Conservation (phyloP, 2,888 invertebrate genomes). For the Nomada ferruginata region DNA sequence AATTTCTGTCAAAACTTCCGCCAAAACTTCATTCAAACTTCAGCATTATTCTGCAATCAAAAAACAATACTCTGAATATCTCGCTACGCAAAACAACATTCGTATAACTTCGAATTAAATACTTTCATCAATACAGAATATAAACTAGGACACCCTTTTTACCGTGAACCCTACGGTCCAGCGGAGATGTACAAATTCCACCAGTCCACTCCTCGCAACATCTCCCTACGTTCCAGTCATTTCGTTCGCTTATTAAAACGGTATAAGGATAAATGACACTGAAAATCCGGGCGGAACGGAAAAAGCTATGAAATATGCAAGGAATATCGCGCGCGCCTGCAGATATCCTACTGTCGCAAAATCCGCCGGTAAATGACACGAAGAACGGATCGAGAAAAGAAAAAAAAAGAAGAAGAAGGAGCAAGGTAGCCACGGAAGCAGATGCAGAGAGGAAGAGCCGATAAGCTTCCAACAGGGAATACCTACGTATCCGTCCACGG, state of each 20-base stretch:
- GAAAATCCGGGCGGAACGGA: not conserved
- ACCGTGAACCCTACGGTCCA: no score
- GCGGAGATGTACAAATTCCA: no score
- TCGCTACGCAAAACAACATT: no score
- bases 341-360: constrained; percentile 1
- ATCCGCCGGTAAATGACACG: constrained; percentile 1
- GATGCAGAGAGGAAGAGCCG: constrained; percentile 12
- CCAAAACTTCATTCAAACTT: no score
- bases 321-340: not conserved
- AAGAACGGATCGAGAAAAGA: not conserved
- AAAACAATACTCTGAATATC: no score
- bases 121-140: no score
- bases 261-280: not conserved
- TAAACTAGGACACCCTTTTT: no score
- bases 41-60: no score
- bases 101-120: no score
- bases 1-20: no score
- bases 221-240: no score
- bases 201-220: no score
- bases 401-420: not conserved
- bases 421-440: constrained; percentile 9
- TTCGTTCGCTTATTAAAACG: not conserved
- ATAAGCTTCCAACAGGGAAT: constrained; percentile 20
- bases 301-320: not conserved
- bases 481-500: constrained; percentile 35